Base-by-base conservation (phyloP, 2,888 invertebrate species). In the Pogonocherus hispidulus region DNA sequence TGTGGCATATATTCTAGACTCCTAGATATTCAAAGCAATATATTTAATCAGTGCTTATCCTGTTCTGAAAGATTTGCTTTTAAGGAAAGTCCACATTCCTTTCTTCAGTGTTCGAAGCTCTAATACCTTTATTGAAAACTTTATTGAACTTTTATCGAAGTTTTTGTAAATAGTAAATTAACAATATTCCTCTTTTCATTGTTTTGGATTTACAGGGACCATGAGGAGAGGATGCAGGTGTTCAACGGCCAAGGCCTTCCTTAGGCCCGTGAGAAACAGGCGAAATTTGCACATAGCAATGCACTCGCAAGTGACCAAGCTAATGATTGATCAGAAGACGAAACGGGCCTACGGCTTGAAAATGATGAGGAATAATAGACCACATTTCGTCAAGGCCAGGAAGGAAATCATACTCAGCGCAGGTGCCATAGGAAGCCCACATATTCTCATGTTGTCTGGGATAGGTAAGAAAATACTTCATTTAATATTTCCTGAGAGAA, bases 371-470 rank as follows among this genome's bases (percentile, higher is more conserved):
- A 88, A 92, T 62, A 92, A 92, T 0, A 87, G 88, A 62, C 89
- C 88, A 62, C 89, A 91, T 59, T 87, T 89, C 51, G 92, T 93
- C 0, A 87, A 91, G 70, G 95, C 94, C 0, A 90, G 92, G 68
- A 89, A 93, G 60, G 96, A 96, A 84, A 91, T 98, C 0, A 90
- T 98, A 5, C 87, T 96, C 77, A 93, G 95, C 1, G 94, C 96
- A 0, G 98, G 98, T 0, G 91, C 97, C 0, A 90, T 98, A 37
- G 93, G 94, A 60, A 92, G 94, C 2, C 97, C 98, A 0, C 96
- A 98, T 78, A 81, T 98, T 18, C 87, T 98, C 73, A 95, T 97
- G 96, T 83, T 98, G 6, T 96, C 95, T 62, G 98, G 98, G 0
- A 90, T 97, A 19, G 73, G 71, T 72, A 60, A 73, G 70, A 32